Percentiles rank a stretch among this genome's conserved stretches.
phyloP scores from a whole-genome alignment of 2,797 vertebrate genomes.

The Lithobates pipiens region DNA sequence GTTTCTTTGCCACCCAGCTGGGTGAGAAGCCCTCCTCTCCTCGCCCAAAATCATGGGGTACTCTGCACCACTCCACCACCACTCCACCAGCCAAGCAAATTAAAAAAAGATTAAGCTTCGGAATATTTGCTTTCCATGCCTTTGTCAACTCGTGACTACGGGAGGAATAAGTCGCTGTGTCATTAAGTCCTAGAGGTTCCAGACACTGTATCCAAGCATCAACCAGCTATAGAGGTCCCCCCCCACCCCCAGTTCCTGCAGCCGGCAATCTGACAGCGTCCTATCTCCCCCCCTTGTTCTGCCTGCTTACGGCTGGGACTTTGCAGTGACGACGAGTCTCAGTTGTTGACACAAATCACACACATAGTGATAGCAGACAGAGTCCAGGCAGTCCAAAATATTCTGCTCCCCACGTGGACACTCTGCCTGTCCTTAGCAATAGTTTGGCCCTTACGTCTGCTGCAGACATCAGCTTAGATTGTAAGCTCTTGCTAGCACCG shows the following conservation, averaged over 20 bases:
- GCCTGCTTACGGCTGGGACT: constrained; percentile 40
- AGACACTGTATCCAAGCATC: constrained; percentile 36
- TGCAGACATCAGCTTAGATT: constrained; percentile 26
- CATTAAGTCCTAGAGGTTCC: constrained; percentile 40
- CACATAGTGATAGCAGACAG: constrained; percentile 62
- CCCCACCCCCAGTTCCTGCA: constrained; percentile 22
- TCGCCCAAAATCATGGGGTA: constrained; percentile 55
- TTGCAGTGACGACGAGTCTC: constrained; percentile 54
- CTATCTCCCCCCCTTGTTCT: constrained; percentile 24
- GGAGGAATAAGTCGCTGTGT: constrained; percentile 39
- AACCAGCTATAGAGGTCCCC: constrained; percentile 8
- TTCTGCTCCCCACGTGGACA: constrained; percentile 40
- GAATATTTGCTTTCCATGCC: constrained; percentile 30
- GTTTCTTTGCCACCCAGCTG: constrained; percentile 54
- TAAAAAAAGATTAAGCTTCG: constrained; percentile 30
- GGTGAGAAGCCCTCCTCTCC: constrained; percentile 49
- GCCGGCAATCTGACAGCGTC: constrained; percentile 43
- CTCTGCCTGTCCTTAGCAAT: constrained; percentile 22
- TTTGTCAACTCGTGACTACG: constrained; percentile 31
- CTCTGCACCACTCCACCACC: constrained; percentile 20
- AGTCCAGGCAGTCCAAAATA: constrained; percentile 59
- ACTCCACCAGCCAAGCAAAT: constrained; percentile 29
- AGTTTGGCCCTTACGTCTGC: constrained; percentile 2
- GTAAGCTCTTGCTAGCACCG: constrained; percentile 37
- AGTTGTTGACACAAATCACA: constrained; percentile 63